Conservation (phyloP, 2,888 invertebrate species). For the Drosophila pegasa region DNA sequence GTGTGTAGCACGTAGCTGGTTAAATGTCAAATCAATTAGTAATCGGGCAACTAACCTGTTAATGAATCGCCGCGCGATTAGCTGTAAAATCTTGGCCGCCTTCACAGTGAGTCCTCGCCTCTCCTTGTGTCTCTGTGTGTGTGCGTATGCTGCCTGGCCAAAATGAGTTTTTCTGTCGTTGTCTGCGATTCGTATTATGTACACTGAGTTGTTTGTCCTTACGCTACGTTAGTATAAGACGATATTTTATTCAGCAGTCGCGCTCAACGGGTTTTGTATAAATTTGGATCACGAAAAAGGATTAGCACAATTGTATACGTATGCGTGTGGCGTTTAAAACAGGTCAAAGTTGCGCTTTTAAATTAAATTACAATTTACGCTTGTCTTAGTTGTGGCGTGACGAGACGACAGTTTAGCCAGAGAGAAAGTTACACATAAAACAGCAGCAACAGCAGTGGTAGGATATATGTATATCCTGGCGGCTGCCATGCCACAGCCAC, state of each 20-base stretch:
- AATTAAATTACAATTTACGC: slow-evolving; percentile 32
- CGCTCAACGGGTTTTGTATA: not conserved
- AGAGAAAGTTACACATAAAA: slow-evolving; percentile 59
- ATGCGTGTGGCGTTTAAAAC: slow-evolving; percentile 33
- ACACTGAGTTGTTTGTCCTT: slow-evolving; percentile 32
- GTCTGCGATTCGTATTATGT: slow-evolving; percentile 33
- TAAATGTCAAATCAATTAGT: slow-evolving; percentile 44
- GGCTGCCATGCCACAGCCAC: slow-evolving; percentile 16
- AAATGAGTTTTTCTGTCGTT: slow-evolving; percentile 53
- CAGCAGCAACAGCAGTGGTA: slow-evolving; percentile 45
- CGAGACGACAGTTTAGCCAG: slow-evolving; percentile 53
- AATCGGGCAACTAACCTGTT: slow-evolving; percentile 51
- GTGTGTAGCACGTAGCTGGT: not conserved
- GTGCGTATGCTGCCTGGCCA: slow-evolving; percentile 29
- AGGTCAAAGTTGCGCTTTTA: slow-evolving; percentile 32
- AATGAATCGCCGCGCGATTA: slow-evolving; percentile 35
- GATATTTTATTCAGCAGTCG: slow-evolving; percentile 16
- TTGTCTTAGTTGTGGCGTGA: slow-evolving; percentile 55
- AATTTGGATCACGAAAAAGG: slow-evolving; percentile 17
- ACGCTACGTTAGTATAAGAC: slow-evolving; percentile 10
- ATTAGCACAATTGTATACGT: slow-evolving; percentile 14
- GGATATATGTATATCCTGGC: slow-evolving; percentile 48
- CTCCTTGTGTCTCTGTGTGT: slow-evolving; percentile 7
- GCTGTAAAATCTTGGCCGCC: slow-evolving; percentile 17
- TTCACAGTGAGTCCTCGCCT: slow-evolving; percentile 11